Evolutionary conservation across 2,113 vertebrate species (phyloP).

Genomic region (Suricata suricatta): DNA sequence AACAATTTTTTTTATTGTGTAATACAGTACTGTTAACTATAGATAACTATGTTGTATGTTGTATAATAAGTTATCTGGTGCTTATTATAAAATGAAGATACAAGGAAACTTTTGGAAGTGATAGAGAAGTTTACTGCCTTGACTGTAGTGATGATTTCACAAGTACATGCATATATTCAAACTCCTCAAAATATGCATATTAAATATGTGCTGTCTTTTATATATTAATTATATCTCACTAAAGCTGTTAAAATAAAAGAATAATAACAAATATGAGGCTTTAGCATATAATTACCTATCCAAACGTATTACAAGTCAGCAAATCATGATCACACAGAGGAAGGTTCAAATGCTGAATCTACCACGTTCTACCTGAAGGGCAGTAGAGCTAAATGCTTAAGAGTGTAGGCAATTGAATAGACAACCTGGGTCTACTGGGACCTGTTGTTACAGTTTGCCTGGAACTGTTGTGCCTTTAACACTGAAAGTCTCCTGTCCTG

Average conservation of each 20-base stretch:
- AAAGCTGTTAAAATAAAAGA: not conserved
- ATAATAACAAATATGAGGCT: not conserved
- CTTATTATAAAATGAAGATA: not conserved
- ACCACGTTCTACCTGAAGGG: not conserved
- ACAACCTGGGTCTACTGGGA: not conserved
- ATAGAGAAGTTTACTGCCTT: not conserved
- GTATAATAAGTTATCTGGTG: not conserved
- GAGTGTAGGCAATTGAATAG: not conserved
- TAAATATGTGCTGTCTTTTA: not conserved
- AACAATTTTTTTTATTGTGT: not conserved
- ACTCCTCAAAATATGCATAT: not conserved
- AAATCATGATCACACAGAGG: not conserved
- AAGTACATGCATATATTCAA: not conserved
- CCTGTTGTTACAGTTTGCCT: not conserved
- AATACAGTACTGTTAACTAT: not conserved
- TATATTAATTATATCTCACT: not conserved
- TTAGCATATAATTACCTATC: not conserved
- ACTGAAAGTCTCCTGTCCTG: not conserved
- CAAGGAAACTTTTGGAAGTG: not conserved
- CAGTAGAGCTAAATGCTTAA: not conserved
- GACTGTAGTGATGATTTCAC: not conserved
- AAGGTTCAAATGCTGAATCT: not conserved
- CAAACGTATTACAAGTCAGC: not conserved
- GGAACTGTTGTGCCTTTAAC: not conserved
- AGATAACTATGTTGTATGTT: not conserved